These are phyloP conservation scores for Deroplatys truncata DNA, from an alignment of 2,888 invertebrate genomes.

Conservation along the genomic window DNA sequence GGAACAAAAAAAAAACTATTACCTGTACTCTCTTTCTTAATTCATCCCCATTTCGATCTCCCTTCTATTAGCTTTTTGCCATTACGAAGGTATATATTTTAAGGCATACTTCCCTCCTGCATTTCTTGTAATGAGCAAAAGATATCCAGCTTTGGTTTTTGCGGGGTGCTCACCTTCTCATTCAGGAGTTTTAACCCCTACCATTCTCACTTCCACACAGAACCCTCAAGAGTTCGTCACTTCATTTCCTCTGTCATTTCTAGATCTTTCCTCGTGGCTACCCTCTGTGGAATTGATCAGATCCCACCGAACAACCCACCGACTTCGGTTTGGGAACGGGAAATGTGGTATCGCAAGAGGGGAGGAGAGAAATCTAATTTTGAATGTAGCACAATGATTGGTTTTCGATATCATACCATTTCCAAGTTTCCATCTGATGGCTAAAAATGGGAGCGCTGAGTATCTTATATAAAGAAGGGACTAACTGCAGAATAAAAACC, in stretches of 20 bases:
- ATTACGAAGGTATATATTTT: neutral
- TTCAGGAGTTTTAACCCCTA: neutral
- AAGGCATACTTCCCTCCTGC: neutral
- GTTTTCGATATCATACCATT: constrained; percentile 20
- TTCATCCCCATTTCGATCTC: neutral
- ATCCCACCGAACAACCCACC: neutral
- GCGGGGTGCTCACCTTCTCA: neutral
- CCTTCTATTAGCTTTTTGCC: neutral
- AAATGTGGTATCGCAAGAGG: neutral
- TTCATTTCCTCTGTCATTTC: neutral
- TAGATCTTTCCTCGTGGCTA: neutral
- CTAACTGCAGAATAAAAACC: neutral
- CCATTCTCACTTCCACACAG: neutral
- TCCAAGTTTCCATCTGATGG: neutral
- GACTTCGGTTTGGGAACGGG: neutral
- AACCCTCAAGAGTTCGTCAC: neutral
- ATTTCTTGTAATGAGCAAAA: neutral
- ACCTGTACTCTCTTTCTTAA: neutral
- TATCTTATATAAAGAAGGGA: neutral
- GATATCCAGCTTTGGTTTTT: neutral
- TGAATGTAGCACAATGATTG: constrained; percentile 11
- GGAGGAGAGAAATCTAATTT: constrained; percentile 15
- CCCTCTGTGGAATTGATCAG: neutral
- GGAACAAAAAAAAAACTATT: neutral
- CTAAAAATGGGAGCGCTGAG: neutral